These are phyloP conservation scores for Rhegmatorhina hoffmannsi DNA, from an alignment of 2,113 vertebrate species.

Conservation along the genomic window DNA sequence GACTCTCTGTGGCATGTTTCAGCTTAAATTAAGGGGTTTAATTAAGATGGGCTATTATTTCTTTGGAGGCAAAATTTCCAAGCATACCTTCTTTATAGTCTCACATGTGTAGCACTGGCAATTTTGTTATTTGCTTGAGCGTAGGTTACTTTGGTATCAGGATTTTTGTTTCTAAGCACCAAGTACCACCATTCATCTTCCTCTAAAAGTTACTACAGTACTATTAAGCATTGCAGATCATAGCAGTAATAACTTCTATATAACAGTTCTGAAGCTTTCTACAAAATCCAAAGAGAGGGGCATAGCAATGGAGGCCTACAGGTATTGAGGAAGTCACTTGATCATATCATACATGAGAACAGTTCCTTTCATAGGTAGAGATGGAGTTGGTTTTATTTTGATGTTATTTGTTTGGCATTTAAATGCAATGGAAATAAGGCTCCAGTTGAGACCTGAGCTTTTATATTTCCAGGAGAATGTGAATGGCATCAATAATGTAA, in stretches of 20 bases:
- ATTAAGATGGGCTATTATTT: background rate
- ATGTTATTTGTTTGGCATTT: background rate
- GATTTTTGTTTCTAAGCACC: background rate
- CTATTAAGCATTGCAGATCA: background rate
- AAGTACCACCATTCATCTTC: background rate
- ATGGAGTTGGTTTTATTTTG: background rate
- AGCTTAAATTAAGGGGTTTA: background rate
- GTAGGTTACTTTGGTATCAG: background rate
- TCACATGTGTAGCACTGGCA: background rate
- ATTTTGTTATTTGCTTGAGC: background rate
- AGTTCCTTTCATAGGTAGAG: background rate
- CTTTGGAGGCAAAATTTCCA: background rate
- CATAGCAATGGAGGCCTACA: background rate
- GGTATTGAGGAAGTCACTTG: background rate
- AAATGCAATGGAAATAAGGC: background rate
- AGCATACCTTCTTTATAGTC: background rate
- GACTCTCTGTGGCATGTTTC: background rate
- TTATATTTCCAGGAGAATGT: background rate
- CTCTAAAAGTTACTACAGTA: background rate
- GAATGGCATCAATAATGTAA: background rate
- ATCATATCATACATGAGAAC: rapidly evolving
- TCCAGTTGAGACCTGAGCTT: background rate
- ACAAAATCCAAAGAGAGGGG: background rate
- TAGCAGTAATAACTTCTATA: rapidly evolving
- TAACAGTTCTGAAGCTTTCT: background rate